Percentiles rank a stretch among this genome's conserved stretches.
phyloP scores from a whole-genome alignment of 2,797 vertebrate species.

The Pangasius mekongensis region DNA sequence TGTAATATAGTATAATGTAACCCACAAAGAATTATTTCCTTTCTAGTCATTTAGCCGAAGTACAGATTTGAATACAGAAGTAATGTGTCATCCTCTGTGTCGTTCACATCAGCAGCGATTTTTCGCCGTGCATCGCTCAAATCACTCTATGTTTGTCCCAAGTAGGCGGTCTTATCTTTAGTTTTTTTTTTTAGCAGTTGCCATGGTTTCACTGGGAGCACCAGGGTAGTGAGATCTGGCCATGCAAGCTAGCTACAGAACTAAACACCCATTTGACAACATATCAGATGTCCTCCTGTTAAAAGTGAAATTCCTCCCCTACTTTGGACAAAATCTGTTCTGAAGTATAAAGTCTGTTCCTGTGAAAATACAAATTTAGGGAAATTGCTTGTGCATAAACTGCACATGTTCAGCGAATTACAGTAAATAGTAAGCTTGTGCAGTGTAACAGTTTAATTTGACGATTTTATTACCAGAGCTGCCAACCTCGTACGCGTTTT shows the following conservation, averaged over 20 bases:
- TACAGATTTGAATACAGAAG: background rate
- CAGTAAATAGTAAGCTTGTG: background rate
- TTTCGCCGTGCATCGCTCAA: background rate
- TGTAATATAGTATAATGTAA: background rate
- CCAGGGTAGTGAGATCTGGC: slow-evolving; percentile 1
- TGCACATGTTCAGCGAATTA: too few species aligned
- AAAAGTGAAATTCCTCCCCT: background rate
- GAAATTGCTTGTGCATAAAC: too few species aligned
- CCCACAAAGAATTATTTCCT: background rate
- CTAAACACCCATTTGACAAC: background rate
- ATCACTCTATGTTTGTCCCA: background rate
- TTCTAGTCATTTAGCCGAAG: background rate
- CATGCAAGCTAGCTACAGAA: slow-evolving; percentile 5
- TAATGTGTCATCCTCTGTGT: background rate
- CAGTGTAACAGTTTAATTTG: background rate
- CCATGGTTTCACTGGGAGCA: background rate
- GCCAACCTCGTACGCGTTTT: background rate
- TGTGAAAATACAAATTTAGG: background rate
- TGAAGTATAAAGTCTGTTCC: background rate
- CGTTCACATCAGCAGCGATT: background rate
- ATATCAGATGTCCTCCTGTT: background rate
- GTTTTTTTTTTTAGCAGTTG: background rate
- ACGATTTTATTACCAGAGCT: background rate
- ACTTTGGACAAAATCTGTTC: background rate
- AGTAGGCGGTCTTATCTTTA: background rate